Evolutionary conservation across 2,888 invertebrate species (phyloP), one percentile per base, ranked within the genome.

Genomic region (Anoplius nigerrimus): DNA sequence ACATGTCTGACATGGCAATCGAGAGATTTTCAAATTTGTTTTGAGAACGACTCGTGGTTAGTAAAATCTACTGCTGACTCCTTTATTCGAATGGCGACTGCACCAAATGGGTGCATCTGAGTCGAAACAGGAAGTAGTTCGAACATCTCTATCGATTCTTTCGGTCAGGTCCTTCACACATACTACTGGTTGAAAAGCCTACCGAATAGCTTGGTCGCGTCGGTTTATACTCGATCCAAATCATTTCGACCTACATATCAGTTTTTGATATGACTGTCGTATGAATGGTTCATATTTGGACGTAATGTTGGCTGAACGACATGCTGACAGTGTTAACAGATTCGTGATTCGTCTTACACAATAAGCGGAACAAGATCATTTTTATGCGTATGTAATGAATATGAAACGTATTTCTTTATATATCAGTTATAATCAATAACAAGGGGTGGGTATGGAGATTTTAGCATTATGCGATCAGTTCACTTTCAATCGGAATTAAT

Each of bases 71-170:
- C 63, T 62, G 63, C 63, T 72, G 78, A 76, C 79, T 72, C 66
- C 71, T 74, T 76, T 72, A 67, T 20, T 21, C 24, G 34, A 55
- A 42, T 76, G 78, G 58, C 82, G 73, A 63, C 42, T 69, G 77
- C 69, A 76, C 75, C 56, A 45, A n/a, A 45, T 24, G 63, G 57
- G 73, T 78, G 78, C 75, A 82, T 78, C 75, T 75, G 77, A 70
- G 75, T 74, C 74, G 75, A 79, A 82, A 81, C 66, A 65, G 66
- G 65, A 75, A 75, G 70, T 66, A 69, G 65, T 71, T 61, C 69
- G 84, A 76, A 78, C 83, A 81, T 81, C 77, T 70, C 74, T 85
- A 86, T 86, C 79, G 86, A 86, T 85, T 84, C 79, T 82, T 85
- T 81, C 76, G 66, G 71, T 62, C 75, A 80, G 83, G 83, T 85